These are phyloP conservation scores for Catharus ustulatus DNA, from an alignment of 2,797 vertebrate species.

Conservation along the genomic window DNA sequence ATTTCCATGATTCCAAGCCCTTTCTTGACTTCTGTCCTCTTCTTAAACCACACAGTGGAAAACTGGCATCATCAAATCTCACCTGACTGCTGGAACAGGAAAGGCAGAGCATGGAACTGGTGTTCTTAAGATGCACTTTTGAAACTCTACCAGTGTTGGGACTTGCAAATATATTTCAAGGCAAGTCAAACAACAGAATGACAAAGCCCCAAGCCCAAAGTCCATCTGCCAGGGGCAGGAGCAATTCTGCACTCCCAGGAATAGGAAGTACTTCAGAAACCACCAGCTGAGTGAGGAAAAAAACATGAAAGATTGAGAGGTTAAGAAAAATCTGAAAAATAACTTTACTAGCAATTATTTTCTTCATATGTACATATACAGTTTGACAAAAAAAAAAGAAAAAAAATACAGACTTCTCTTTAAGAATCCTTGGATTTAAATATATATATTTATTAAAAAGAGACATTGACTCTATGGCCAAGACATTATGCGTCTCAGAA, in stretches of 20 bases:
- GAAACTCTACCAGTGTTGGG: neutral
- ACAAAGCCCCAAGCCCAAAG: neutral
- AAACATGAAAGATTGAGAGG: neutral
- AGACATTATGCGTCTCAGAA: slow-evolving; percentile 64
- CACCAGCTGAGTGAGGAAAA: neutral
- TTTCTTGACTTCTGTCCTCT: neutral
- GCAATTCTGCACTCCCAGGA: neutral
- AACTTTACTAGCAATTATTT: neutral
- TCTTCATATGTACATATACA: neutral
- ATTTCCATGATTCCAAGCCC: neutral
- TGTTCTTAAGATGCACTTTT: neutral
- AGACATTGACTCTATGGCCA: slow-evolving; percentile 57
- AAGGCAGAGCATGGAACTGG: neutral
- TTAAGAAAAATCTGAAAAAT: neutral
- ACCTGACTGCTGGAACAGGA: neutral
- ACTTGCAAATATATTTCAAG: neutral
- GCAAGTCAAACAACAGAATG: neutral
- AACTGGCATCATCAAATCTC: neutral
- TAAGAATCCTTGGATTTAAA: slow-evolving; percentile 62
- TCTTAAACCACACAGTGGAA: neutral
- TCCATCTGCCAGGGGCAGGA: neutral
- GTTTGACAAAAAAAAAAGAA: neutral
- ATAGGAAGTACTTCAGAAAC: neutral
- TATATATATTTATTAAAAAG: slow-evolving; percentile 70
- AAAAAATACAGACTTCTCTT: slow-evolving; percentile 45